Evolutionary conservation across 2,797 vertebrate genomes (phyloP), one percentile per base, ranked within the genome.

Genomic region (Chiloscyllium punctatum): DNA sequence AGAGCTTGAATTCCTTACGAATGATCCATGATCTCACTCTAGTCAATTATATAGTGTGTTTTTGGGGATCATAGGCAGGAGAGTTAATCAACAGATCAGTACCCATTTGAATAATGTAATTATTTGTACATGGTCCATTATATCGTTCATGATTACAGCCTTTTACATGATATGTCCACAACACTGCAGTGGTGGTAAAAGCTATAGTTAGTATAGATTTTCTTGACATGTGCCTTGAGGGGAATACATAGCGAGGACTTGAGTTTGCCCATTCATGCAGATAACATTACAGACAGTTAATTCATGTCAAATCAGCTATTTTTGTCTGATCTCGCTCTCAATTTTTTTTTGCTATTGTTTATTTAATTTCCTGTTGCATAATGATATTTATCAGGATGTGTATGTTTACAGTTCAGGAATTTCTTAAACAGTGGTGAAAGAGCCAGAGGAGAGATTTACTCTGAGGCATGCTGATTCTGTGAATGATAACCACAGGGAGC

Each of bases 201-300:
- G 42, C 27, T 94, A 27, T 51, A 33, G 68, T 23, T 51, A 30
- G 72, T 94, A 94, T 94, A 94, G 68, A 94, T 94, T 72, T 71
- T 71, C 37, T 48, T 94, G 37, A 71, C 68, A 72, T 72, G 66
- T 94, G 25, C 68, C 92, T 94, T 74, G 92, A 94, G 92, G 69
- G 68, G 27, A 72, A 72, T 94, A 48, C 42, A 94, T 71, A 72
- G 37, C 68, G 25, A 30, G 42, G 66, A 48, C 92, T 51, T 37
- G 23, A 72, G 68, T 18, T 37, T 94, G 42, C n/a, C n/a, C 88
- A 94, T 71, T 94, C 92, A 53, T 94, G 37, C 42, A 94, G 69
- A 72, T 94, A 72, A 94, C 37, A 72, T 18, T 94, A 72, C 68
- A 71, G 66, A 69, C 37, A 74, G 37, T 53, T 71, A 72, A 72